These are phyloP conservation scores for Druceiella hillmani DNA, from an alignment of 2,888 invertebrate genomes.

Conservation along the genomic window DNA sequence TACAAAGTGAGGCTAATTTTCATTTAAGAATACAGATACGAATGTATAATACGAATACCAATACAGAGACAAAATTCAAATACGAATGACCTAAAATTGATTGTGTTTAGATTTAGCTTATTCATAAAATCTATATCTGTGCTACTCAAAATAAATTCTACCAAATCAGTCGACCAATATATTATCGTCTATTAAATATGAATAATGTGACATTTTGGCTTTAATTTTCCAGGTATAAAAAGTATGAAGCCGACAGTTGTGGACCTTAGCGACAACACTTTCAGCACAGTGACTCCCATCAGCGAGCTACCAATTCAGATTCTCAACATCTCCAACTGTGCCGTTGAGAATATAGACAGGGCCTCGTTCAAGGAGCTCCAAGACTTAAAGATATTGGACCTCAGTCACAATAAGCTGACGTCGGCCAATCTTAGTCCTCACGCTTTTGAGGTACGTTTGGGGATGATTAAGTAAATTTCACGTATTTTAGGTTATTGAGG, in stretches of 20 bases:
- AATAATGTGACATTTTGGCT: background rate
- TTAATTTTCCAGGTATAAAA: conserved; percentile 31
- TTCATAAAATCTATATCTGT: conserved; percentile 13
- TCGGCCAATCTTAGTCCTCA: conserved; percentile 54
- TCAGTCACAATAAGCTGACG: conserved; percentile 64
- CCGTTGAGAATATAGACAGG: conserved; percentile 55
- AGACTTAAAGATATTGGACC: conserved; percentile 57
- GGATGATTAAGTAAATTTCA: no score
- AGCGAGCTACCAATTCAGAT: conserved; percentile 48
- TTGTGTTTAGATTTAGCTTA: no score
- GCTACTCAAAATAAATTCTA: background rate
- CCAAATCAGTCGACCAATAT: no score
- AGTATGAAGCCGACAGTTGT: conserved; percentile 33
- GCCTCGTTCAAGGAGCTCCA: conserved; percentile 59
- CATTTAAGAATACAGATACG: no score
- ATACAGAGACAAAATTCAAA: no score
- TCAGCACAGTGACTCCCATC: conserved; percentile 47
- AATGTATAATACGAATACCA: no score
- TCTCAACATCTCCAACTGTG: conserved; percentile 58
- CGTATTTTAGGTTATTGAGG: no score
- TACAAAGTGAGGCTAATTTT: no score
- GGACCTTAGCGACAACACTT: conserved; percentile 42
- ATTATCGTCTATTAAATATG: background rate
- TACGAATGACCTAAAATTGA: no score
- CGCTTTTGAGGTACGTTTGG: conserved; percentile 62